Base-by-base conservation (phyloP, 2,113 vertebrate genomes). In the Castor canadensis region DNA sequence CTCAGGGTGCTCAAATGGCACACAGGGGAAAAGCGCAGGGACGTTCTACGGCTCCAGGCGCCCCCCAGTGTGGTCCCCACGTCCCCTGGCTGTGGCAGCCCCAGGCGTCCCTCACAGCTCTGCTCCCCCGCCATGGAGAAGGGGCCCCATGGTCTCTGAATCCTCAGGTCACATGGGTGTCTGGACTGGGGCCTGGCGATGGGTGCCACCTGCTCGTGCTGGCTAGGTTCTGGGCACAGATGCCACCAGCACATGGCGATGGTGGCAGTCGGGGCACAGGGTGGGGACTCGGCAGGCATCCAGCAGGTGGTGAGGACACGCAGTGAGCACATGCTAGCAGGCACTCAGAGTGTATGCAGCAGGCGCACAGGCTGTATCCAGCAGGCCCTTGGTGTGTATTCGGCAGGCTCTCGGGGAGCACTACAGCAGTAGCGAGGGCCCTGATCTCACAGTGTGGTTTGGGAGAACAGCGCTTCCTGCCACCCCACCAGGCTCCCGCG, bases 21-120 rank as follows among this genome's bases (percentile, higher is more conserved):
- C 9, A 11, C 0, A 1, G 67, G 58, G 15, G 45, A 54, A 6
- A 19, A 3, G 24, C 30, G 4, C 1, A 30, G 49, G 6, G 38
- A 20, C 24, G 62, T 58, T 64, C 82, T 2, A 4, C 1, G 62
- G 52, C 60, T 24, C 10, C 9, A 28, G 87, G 47, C 22, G 24
- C 40, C n/a, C n/a, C n/a, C n/a, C n/a, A n/a, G n/a, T n/a, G n/a
- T n/a, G n/a, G n/a, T n/a, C n/a, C n/a, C n/a, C n/a, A n/a, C n/a
- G n/a, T n/a, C n/a, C n/a, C n/a, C n/a, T n/a, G n/a, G n/a, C n/a
- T n/a, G n/a, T n/a, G n/a, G n/a, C n/a, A n/a, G n/a, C n/a, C n/a
- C n/a, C n/a, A n/a, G n/a, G n/a, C n/a, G n/a, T n/a, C n/a, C n/a
- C n/a, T n/a, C n/a, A n/a, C 22, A 45, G 20, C 40, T 45, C 83